phyloP scores from a whole-genome alignment of 2,113 vertebrate species.

The Arothron firmamentum region DNA sequence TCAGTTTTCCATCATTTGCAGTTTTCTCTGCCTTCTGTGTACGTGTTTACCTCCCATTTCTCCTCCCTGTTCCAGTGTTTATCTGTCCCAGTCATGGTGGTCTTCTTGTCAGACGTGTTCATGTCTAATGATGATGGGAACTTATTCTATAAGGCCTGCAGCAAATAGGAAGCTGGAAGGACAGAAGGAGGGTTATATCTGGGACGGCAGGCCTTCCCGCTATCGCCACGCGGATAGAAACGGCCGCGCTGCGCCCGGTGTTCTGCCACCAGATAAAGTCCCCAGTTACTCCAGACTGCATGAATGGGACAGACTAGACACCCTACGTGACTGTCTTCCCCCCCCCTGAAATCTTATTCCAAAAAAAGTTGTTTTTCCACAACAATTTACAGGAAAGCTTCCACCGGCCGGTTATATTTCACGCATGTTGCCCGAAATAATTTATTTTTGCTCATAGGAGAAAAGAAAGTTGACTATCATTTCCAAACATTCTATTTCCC shows the following conservation, averaged over 20 bases:
- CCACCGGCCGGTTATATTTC: too few relatives aligned
- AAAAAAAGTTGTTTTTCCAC: background rate
- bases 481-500: constrained; percentile 3
- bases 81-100: constrained; percentile 43
- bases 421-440: background rate
- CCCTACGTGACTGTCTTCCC: constrained; percentile 29
- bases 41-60: constrained; percentile 37
- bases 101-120: constrained; percentile 50
- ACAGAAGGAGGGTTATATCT: constrained; percentile 69
- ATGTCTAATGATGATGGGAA: constrained; percentile 60
- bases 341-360: background rate
- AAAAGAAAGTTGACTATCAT: constrained; percentile 9
- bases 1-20: constrained; percentile 20
- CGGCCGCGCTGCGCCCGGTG: constrained; percentile 39
- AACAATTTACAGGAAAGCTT: too few relatives aligned
- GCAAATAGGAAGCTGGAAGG: constrained; percentile 48
- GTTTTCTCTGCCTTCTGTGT: constrained; percentile 2
- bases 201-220: constrained; percentile 63
- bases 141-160: constrained; percentile 37
- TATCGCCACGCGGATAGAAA: constrained; percentile 65
- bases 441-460: constrained; percentile 1
- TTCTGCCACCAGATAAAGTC: constrained; percentile 63
- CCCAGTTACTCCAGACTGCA: constrained; percentile 44
- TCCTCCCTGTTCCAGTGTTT: constrained; percentile 28
- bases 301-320: constrained; percentile 27